These are phyloP conservation scores for Meta bourneti DNA, from an alignment of 2,888 invertebrate species.

Conservation along the genomic window DNA sequence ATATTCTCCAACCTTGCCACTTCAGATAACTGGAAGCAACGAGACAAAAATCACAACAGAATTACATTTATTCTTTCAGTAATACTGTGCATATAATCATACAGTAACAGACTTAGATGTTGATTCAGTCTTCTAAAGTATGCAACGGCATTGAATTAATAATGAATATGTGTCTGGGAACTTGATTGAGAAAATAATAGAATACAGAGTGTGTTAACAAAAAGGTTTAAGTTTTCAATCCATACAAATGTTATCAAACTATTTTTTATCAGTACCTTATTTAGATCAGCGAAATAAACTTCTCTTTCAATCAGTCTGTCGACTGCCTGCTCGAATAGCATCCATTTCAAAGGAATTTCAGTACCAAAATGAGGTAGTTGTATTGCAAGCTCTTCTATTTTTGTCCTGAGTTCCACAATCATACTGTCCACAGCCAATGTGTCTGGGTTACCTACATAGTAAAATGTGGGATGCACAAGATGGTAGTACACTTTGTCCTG, in stretches of 20 bases:
- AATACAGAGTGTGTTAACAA: too few relatives aligned
- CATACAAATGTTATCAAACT: too few relatives aligned
- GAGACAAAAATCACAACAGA: not conserved
- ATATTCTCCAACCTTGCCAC: slow-evolving; percentile 80
- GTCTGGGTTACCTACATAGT: slow-evolving; percentile 79
- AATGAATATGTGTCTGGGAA: too few relatives aligned
- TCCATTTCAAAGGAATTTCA: slow-evolving; percentile 81
- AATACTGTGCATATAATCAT: too few relatives aligned
- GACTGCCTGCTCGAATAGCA: slow-evolving; percentile 81
- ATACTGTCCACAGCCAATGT: slow-evolving; percentile 77
- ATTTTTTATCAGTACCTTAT: slow-evolving; percentile 78
- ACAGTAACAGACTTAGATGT: too few relatives aligned
- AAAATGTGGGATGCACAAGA: slow-evolving; percentile 80
- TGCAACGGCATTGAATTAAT: too few relatives aligned
- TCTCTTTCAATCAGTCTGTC: slow-evolving; percentile 80
- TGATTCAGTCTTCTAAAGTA: too few relatives aligned
- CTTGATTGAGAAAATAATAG: too few relatives aligned
- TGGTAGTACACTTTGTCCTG: slow-evolving; percentile 80
- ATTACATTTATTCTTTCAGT: too few relatives aligned
- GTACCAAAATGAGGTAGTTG: slow-evolving; percentile 81
- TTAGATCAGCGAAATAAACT: slow-evolving; percentile 80
- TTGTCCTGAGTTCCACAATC: slow-evolving; percentile 79
- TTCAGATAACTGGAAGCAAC: slow-evolving; percentile 79
- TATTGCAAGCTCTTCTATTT: slow-evolving; percentile 80
- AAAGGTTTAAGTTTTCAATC: too few relatives aligned